Conservation (phyloP, 2,888 invertebrate species). For the Smittia sp. region DNA sequence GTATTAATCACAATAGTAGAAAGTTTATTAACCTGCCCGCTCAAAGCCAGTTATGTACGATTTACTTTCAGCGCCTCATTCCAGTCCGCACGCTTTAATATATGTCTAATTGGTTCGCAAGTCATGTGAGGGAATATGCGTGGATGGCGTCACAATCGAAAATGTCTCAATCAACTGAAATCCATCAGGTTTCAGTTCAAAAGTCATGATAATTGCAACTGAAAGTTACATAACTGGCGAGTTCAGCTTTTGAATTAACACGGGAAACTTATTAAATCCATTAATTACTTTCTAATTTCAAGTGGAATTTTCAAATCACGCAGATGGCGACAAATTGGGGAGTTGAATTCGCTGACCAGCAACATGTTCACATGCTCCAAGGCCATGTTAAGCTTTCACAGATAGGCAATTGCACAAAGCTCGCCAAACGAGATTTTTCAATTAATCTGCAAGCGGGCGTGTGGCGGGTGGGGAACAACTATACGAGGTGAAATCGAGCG, state of each 20-base stretch:
- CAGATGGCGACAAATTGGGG: not conserved
- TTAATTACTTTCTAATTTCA: conserved; percentile 9
- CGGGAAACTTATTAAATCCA: not conserved
- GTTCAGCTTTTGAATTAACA: not conserved
- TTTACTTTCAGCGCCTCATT: not conserved
- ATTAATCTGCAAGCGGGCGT: not conserved
- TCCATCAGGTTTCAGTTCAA: too few relatives aligned
- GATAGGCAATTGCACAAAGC: not conserved
- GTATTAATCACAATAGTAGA: not conserved
- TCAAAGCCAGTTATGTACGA: not conserved
- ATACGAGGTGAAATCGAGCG: not conserved
- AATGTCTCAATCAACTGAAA: too few relatives aligned
- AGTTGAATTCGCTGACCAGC: not conserved
- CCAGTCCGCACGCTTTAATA: conserved; percentile 4
- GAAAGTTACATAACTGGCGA: not conserved
- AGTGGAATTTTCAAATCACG: not conserved
- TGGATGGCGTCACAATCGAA: too few relatives aligned
- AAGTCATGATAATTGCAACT: too few relatives aligned
- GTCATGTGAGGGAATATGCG: too few relatives aligned
- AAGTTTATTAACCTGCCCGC: conserved; percentile 5
- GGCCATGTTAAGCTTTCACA: not conserved
- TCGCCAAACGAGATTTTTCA: conserved; percentile 7
- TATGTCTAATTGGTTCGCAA: not conserved
- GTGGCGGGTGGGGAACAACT: not conserved
- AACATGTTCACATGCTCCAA: not conserved